phyloP scores from a whole-genome alignment of 2,113 vertebrate species.

The Hippopotamus amphibius region DNA sequence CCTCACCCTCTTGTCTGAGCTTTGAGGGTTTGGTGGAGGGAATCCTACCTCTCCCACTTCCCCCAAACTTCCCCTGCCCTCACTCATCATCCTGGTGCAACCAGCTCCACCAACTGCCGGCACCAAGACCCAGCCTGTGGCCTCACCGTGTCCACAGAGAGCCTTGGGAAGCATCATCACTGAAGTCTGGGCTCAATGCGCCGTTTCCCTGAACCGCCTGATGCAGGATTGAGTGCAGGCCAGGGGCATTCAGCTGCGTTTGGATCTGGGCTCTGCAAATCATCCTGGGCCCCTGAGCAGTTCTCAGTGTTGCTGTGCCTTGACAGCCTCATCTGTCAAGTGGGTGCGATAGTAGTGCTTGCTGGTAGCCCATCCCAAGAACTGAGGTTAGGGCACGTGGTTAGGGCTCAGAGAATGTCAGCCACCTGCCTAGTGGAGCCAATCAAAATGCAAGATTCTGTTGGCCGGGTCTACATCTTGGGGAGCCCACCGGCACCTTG shows the following conservation, averaged over 20 bases:
- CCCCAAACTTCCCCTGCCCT: background rate
- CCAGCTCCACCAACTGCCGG: background rate
- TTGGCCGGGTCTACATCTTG: background rate
- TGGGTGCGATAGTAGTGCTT: rapidly evolving
- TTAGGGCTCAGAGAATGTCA: background rate
- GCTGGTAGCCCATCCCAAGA: background rate
- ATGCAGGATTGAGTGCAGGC: rapidly evolving
- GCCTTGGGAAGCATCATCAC: rapidly evolving
- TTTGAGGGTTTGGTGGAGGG: background rate
- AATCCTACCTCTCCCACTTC: background rate
- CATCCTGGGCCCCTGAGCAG: background rate
- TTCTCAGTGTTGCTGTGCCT: background rate
- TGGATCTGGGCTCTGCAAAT: background rate
- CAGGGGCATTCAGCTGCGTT: rapidly evolving
- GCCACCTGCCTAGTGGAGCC: background rate
- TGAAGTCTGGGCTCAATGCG: rapidly evolving
- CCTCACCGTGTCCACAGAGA: background rate
- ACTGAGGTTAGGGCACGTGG: rapidly evolving
- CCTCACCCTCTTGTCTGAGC: background rate
- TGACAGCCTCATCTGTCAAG: background rate
- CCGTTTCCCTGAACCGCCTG: rapidly evolving
- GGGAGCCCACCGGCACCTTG: background rate
- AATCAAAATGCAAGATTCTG: rapidly evolving
- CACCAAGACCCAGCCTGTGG: background rate
- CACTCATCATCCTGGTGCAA: background rate